Conservation (phyloP, 2,113 vertebrate genomes). For the Clupea harengus region DNA sequence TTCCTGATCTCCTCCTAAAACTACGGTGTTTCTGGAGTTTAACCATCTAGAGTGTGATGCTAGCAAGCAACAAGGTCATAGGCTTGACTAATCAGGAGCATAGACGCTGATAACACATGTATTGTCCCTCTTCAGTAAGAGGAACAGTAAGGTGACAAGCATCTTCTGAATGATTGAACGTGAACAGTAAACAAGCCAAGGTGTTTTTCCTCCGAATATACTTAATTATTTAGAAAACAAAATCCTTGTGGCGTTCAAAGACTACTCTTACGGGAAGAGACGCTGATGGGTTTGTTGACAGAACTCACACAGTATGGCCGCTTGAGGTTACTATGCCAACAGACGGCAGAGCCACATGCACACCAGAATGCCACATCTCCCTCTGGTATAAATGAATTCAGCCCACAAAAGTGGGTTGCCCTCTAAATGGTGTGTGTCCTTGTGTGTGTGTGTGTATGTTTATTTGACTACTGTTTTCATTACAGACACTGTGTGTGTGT, state of each 20-base stretch:
- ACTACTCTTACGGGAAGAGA: not conserved
- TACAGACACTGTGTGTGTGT: not conserved
- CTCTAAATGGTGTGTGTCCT: not conserved
- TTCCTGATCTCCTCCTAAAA: not conserved
- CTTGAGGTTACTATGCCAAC: not conserved
- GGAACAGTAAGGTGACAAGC: too few relatives aligned
- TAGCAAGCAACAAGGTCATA: not conserved
- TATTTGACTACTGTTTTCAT: too few relatives aligned
- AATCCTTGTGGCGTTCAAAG: not conserved
- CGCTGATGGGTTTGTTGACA: not conserved
- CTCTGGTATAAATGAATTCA: not conserved
- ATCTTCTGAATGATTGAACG: too few relatives aligned
- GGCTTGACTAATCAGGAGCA: not conserved
- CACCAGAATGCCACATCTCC: slow-evolving; percentile 17
- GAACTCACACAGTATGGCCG: not conserved
- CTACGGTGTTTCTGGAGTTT: not conserved
- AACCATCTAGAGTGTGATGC: too few relatives aligned
- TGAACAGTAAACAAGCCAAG: too few relatives aligned
- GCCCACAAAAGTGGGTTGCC: not conserved
- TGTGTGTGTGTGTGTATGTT: not conserved
- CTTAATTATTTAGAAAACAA: too few relatives aligned
- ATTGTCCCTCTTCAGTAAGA: not conserved
- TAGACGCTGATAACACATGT: not conserved
- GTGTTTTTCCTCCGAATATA: too few relatives aligned
- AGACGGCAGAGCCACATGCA: slow-evolving; percentile 11